Base-by-base conservation (phyloP, 2,113 vertebrate genomes). In the Rallus limicola region DNA sequence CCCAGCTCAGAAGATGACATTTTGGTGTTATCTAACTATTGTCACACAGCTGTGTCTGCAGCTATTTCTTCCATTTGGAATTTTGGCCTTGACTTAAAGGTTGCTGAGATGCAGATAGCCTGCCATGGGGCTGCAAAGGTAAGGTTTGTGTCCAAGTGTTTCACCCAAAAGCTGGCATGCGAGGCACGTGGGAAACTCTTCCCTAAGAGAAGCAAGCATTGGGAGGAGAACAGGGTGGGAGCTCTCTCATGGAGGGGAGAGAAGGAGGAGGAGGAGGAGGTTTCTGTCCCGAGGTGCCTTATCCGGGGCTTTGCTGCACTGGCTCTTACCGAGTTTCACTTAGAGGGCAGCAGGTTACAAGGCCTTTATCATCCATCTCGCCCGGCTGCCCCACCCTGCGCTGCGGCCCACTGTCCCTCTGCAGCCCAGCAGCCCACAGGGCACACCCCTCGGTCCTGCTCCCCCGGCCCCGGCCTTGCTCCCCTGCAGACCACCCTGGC, bases 241-340 rank as follows among this genome's bases (percentile, higher is more conserved):
- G 11, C 36, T n/a, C 10, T 13, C 48, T 65, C 46, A 33, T 0
- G 1, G 14, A 24, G 1, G 13, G 20, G 20, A 40, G 44, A 7
- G 16, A 46, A 16, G 16, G 13, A 34, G 6, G 3, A 16, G 16
- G 13, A 34, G 6, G 3, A 17, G 6, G 44, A 69, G 12, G 6
- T 18, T 56, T 87, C 23, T 38, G 44, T 77, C 25, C 69, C 8
- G 26, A 53, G 40, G 8, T 18, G 42, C 26, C 19, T 24, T 31
- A 44, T 2, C 0, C 1, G 10, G 17, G 4, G 5, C 26, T 80
- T 34, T 63, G 31, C 36, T 31, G 29, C 36, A 11, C 53, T n/a
- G 13, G 12, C n/a, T 64, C 23, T 65, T 62, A 84, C 4, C 19
- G 20, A 10, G 13, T 28, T 52, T 16, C 64, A 38, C 21, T 50